Evolutionary conservation across 2,888 invertebrate species (phyloP).

Genomic region (Bombylius discolor): DNA sequence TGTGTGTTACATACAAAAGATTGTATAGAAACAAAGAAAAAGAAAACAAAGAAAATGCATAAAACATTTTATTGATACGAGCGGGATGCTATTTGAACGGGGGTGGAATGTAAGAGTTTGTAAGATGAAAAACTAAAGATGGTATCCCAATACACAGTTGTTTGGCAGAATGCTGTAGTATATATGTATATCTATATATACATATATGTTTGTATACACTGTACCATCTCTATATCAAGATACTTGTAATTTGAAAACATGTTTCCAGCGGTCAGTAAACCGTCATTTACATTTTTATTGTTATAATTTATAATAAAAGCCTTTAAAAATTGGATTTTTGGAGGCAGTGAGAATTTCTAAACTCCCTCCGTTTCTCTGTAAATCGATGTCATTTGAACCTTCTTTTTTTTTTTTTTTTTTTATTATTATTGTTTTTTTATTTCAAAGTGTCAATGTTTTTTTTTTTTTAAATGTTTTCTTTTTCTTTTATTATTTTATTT

Average conservation of each 20-base stretch:
- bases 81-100: too few species aligned
- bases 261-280: slow-evolving; percentile 15
- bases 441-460: neutral
- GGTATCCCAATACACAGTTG: neutral
- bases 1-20: too few species aligned
- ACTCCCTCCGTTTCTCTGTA: neutral
- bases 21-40: too few species aligned
- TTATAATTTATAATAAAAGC: slow-evolving; percentile 14
- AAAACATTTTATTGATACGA: too few species aligned
- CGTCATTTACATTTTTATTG: slow-evolving; percentile 15
- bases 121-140: neutral
- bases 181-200: neutral
- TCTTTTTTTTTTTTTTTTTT: neutral
- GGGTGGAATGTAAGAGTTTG: too few species aligned
- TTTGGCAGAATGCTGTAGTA: neutral
- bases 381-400: neutral
- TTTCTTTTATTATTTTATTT: too few species aligned
- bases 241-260: slow-evolving; percentile 11
- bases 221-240: neutral
- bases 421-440: neutral
- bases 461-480: too few species aligned
- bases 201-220: neutral
- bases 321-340: slow-evolving; percentile 7
- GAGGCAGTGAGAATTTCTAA: slow-evolving; percentile 7
- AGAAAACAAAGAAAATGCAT: too few species aligned